These are phyloP conservation scores for Monarcha castaneiventris DNA, from an alignment of 2,113 vertebrate species.

Conservation along the genomic window DNA sequence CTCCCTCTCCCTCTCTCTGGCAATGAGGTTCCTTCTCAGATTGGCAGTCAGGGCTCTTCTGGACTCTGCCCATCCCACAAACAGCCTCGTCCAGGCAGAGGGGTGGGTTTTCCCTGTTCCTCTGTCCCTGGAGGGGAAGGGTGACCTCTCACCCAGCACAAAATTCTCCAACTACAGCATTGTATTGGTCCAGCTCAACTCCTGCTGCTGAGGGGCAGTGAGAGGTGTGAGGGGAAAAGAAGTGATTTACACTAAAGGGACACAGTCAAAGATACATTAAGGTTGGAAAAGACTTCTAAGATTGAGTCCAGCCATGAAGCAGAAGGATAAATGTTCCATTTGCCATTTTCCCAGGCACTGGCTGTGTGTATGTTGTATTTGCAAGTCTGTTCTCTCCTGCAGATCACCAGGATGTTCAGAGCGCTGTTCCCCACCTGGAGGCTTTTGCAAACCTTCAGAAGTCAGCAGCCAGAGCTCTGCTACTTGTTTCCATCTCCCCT, in stretches of 20 bases:
- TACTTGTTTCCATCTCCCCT: not conserved
- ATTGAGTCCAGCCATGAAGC: not conserved
- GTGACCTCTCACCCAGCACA: not conserved
- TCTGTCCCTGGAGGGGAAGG: not conserved
- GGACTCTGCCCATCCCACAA: not conserved
- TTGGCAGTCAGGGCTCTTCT: not conserved
- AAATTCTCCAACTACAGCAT: not conserved
- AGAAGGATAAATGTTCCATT: not conserved
- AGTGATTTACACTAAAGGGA: not conserved
- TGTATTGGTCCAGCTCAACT: not conserved
- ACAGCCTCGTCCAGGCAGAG: not conserved
- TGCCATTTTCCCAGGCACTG: not conserved
- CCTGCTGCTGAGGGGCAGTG: not conserved
- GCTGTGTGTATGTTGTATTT: not conserved
- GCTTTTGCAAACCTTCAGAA: not conserved
- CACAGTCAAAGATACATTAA: not conserved
- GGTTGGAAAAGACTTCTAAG: not conserved
- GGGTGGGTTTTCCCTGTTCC: not conserved
- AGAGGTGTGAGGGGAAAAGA: not conserved
- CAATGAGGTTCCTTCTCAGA: not conserved
- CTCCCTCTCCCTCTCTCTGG: not conserved
- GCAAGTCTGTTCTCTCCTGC: not conserved
- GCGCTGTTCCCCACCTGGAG: not conserved
- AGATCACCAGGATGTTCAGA: not conserved
- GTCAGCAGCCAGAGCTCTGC: not conserved